These are phyloP conservation scores for Otolemur crassicaudatus DNA, from an alignment of 2,797 vertebrate genomes.

Conservation along the genomic window DNA sequence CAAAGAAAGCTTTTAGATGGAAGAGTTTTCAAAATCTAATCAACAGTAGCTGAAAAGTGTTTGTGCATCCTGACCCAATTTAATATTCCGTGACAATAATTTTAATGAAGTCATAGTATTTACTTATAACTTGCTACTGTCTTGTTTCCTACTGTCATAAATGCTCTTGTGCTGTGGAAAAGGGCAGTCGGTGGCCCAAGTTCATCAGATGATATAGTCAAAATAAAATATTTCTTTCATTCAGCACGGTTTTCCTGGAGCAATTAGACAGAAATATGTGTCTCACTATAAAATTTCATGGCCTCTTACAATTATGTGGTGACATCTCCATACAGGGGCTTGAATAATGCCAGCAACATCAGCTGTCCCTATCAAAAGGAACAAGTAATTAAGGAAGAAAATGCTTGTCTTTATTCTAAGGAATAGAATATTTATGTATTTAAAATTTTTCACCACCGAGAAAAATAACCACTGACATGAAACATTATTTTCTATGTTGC, in stretches of 20 bases:
- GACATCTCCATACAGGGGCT: slow-evolving; percentile 75
- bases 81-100: slow-evolving; percentile 55
- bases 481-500: slow-evolving; percentile 79
- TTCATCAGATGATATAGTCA: slow-evolving; percentile 71
- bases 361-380: slow-evolving; percentile 81
- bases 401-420: slow-evolving; percentile 74
- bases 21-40: slow-evolving; percentile 56
- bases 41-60: slow-evolving; percentile 38
- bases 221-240: slow-evolving; percentile 66
- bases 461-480: slow-evolving; percentile 74
- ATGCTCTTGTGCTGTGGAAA: slow-evolving; percentile 46
- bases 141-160: slow-evolving; percentile 58
- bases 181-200: not conserved
- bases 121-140: slow-evolving; percentile 38
- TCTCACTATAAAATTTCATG: slow-evolving; percentile 78
- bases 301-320: slow-evolving; percentile 74
- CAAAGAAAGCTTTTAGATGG: slow-evolving; percentile 14
- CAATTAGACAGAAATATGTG: slow-evolving; percentile 77
- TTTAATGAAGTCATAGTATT: slow-evolving; percentile 59
- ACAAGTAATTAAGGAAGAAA: slow-evolving; percentile 83
- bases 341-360: slow-evolving; percentile 76
- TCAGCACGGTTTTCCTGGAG: slow-evolving; percentile 67
- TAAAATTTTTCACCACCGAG: slow-evolving; percentile 78
- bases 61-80: slow-evolving; percentile 54
- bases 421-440: slow-evolving; percentile 52